These are phyloP conservation scores for Chaetogeoica ovagalla DNA, from an alignment of 2,888 invertebrate genomes.

Conservation along the genomic window DNA sequence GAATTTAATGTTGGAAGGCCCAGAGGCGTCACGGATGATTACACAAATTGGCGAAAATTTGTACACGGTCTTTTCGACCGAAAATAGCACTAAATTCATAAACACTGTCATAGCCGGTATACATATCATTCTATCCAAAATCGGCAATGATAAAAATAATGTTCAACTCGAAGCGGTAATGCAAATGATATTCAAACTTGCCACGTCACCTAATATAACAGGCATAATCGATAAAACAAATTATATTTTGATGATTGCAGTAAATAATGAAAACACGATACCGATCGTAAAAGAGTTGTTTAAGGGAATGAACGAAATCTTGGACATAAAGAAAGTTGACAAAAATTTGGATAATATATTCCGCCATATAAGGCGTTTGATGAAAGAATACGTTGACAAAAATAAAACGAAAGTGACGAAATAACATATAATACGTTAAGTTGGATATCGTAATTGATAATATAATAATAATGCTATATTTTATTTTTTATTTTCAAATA, in stretches of 20 bases:
- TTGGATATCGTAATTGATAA: too few relatives aligned
- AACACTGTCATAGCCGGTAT: neutral
- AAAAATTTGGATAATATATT: neutral
- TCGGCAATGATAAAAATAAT: constrained; percentile 30
- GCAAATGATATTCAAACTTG: constrained; percentile 8
- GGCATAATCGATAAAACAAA: neutral
- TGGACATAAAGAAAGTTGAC: neutral
- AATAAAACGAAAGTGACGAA: too few relatives aligned
- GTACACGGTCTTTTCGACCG: neutral
- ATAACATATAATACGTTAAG: too few relatives aligned
- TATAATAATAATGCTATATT: too few relatives aligned
- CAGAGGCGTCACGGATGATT: neutral
- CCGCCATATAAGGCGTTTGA: neutral
- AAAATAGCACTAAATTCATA: neutral
- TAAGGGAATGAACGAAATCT: accelerated
- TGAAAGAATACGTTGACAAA: too few relatives aligned
- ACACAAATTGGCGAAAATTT: neutral
- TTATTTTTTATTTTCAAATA: too few relatives aligned
- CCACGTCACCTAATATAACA: constrained; percentile 56
- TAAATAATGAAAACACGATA: neutral
- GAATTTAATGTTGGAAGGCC: neutral
- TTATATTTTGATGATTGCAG: neutral
- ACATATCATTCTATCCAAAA: neutral
- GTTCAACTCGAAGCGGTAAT: constrained; percentile 37
- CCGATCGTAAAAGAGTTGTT: neutral